Conservation (phyloP, 53 echinoderm and acorn worm genomes). For the Patiria pectinifera region DNA sequence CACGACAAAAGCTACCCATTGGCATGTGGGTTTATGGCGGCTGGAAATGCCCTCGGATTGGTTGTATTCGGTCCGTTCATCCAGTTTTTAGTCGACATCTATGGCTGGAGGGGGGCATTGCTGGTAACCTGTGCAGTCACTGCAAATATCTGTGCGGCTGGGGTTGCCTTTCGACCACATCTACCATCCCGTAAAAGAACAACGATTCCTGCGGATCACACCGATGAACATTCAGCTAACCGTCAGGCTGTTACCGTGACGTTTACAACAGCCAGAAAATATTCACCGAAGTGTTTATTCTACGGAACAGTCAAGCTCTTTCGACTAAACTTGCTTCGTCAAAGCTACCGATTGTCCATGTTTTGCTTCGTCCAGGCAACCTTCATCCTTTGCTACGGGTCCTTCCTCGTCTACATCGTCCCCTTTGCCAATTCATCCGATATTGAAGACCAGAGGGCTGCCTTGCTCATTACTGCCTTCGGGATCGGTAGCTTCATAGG, state of each 20-base stretch:
- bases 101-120: conserved; percentile 36
- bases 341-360: background rate
- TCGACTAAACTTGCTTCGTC: background rate
- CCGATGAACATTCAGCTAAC: background rate
- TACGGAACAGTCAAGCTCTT: background rate
- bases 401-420: background rate
- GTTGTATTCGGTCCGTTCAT: background rate
- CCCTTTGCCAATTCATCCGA: background rate
- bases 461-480: conserved; percentile 13
- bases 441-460: conserved; percentile 1
- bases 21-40: background rate
- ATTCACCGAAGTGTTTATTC: background rate
- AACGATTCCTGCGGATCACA: background rate
- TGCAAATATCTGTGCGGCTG: conserved; percentile 25
- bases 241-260: background rate
- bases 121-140: background rate
- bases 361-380: background rate
- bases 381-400: background rate
- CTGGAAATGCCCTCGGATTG: background rate
- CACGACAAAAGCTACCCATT: background rate
- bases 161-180: background rate
- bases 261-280: background rate
- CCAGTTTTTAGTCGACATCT: background rate
- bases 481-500: conserved; percentile 12
- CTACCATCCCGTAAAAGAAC: background rate